Base-by-base conservation (phyloP, 2,888 invertebrate species). In the Aspidiotus destructor region DNA sequence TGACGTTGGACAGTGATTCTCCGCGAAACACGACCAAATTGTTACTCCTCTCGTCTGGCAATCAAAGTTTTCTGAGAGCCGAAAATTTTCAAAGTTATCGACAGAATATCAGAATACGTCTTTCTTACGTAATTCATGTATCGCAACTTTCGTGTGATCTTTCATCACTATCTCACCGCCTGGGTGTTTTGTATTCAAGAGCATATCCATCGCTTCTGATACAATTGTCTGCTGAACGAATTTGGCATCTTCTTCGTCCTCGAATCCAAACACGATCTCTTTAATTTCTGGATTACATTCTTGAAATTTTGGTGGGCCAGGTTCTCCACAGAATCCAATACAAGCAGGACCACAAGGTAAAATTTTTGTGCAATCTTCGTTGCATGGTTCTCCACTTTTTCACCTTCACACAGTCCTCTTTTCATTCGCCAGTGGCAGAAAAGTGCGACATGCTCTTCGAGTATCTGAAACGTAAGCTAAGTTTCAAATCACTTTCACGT, bases 241-340 rank as follows among this genome's bases (percentile, higher is more conserved):
- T 69, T 68, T 57, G 60, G 83, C 83, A 72, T 81, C 80, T 2
- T 80, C 79, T 8, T 83, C 83, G 76, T 81, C 80, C 75, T 82
- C 81, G 57, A 71, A 74, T 60, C 81, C 79, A 72, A 81, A 78
- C 48, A 81, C 76, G 10, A 79, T 73, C 11, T 75, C 73, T 10
- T 73, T 80, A 74, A 82, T 79, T 70, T 77, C 73, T 11, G 70
- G 78, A 70, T 81, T 73, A 77, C 87, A 88, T 15, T 75, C 61
- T 41, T 79, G 76, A 77, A 87, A 88, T 64, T 82, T 73, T 44
- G 76, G 76, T 15, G 72, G 72, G 42, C 72, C 72, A 5, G 72
- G 72, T 58, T 73, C 73, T 11, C 73, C 72, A 70, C 73, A 73
- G 60, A 71, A 73, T 13, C 73, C 73, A 55, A 72, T 71, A 67